phyloP scores from a whole-genome alignment of 2,888 invertebrate species.

The Allophyes oxyacanthae region DNA sequence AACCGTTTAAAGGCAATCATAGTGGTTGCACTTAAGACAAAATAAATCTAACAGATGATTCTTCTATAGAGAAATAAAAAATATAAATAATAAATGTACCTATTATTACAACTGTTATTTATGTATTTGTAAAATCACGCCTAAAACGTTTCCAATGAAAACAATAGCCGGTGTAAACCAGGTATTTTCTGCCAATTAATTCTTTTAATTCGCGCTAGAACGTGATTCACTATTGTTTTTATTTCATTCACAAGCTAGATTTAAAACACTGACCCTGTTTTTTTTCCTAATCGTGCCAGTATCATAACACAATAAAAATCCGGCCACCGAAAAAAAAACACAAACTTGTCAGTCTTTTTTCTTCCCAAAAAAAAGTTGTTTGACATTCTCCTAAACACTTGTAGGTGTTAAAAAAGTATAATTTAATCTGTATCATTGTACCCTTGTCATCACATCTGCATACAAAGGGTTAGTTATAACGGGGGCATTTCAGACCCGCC shows the following conservation, averaged over 20 bases:
- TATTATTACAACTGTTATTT: too few relatives aligned
- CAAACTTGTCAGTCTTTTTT: constrained; percentile 44
- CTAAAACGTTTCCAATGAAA: background rate
- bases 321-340: constrained; percentile 21
- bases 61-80: too few relatives aligned
- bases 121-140: too few relatives aligned
- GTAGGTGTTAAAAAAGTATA: constrained; percentile 53
- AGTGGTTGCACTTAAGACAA: too few relatives aligned
- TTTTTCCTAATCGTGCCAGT: constrained; percentile 7
- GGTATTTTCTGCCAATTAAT: background rate
- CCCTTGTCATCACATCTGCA: constrained; percentile 69
- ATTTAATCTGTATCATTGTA: constrained; percentile 54
- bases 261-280: background rate
- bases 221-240: constrained; percentile 12
- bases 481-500: constrained; percentile 39
- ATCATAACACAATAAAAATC: constrained; percentile 17
- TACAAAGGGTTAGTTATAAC: constrained; percentile 66
- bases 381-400: constrained; percentile 50
- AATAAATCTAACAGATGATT: too few relatives aligned
- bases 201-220: constrained; percentile 2
- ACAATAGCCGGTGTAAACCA: background rate
- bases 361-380: constrained; percentile 29
- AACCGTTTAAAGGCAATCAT: too few relatives aligned
- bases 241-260: background rate
- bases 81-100: too few relatives aligned